These are phyloP conservation scores for Pelvicachromis taeniatus DNA, from an alignment of 2,113 vertebrate genomes.

Conservation along the genomic window DNA sequence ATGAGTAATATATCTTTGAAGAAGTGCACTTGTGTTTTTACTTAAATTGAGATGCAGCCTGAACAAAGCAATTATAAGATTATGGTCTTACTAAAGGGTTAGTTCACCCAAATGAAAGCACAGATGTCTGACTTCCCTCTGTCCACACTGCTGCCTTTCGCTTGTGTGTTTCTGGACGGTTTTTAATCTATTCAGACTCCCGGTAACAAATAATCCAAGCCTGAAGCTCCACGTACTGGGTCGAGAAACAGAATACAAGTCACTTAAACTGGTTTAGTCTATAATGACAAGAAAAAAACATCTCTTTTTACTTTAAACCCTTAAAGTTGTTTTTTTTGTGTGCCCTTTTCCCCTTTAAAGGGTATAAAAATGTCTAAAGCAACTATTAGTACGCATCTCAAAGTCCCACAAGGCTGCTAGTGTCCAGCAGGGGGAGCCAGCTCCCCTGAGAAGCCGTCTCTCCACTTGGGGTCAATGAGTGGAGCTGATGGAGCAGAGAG, in stretches of 20 bases:
- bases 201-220: neutral
- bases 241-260: too few species aligned
- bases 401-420: neutral
- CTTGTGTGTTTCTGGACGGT: neutral
- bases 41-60: neutral
- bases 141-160: neutral
- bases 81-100: neutral
- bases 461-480: constrained; percentile 1
- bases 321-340: neutral
- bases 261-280: neutral
- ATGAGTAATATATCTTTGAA: constrained; percentile 14
- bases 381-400: rapidly evolving
- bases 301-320: neutral
- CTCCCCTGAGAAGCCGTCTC: neutral
- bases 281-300: neutral
- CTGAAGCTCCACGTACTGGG: neutral
- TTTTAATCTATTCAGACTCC: neutral
- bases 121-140: neutral
- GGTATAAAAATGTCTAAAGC: neutral
- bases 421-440: constrained; percentile 46
- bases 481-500: constrained; percentile 37
- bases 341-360: rapidly evolving
- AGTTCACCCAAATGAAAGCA: neutral
- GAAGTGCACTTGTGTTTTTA: neutral
- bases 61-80: rapidly evolving